Base-by-base conservation (phyloP, 1,140 invertebrate species). In the Galleria mellonella region DNA sequence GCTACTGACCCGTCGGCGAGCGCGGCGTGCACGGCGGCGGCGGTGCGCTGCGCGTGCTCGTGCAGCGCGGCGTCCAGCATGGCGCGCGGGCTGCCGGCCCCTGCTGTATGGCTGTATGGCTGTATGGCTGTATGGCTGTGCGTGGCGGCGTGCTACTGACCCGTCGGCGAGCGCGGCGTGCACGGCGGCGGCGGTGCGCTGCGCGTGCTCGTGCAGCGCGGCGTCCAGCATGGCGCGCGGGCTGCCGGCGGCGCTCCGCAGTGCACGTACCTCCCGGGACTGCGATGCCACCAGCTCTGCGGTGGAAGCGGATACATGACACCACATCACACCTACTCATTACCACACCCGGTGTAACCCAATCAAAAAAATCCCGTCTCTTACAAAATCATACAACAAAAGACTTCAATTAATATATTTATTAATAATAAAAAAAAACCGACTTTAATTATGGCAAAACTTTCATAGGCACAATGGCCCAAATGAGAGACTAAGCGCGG, bases 91-190 rank as follows among this genome's bases (percentile, higher is more conserved):
- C 46, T 54, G 1, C 15, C 10, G 47, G 52, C 46, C 9, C 62
- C 65, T 15, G 40, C 23, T 14, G 52, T 23, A 37, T 35, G 7
- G 31, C 48, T 38, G 43, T 38, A 43, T n/a, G 55, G 31, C 15
- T 13, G 8, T 1, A 43, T 31, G n/a, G n/a, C n/a, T n/a, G n/a
- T n/a, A n/a, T n/a, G n/a, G n/a, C n/a, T n/a, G n/a, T n/a, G n/a
- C n/a, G n/a, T n/a, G n/a, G n/a, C n/a, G n/a, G n/a, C 6, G 38
- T 4, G 9, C n/a, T 35, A 37, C 51, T 23, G 7, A 79, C 72
- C 72, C 72, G 47, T 55, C 58, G 10, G 57, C 12, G 11, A 82
- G 42, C 9, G 77, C 77, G 31, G 46, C 55, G 39, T 75, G 67
- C 5, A 82, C 41, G 35, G 73, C 69, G 29, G 49, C 48, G 10